Percentiles rank a stretch among this genome's conserved stretches.
Conservation (phyloP, 2,888 invertebrate species). For the Spisula subtruncata region DNA sequence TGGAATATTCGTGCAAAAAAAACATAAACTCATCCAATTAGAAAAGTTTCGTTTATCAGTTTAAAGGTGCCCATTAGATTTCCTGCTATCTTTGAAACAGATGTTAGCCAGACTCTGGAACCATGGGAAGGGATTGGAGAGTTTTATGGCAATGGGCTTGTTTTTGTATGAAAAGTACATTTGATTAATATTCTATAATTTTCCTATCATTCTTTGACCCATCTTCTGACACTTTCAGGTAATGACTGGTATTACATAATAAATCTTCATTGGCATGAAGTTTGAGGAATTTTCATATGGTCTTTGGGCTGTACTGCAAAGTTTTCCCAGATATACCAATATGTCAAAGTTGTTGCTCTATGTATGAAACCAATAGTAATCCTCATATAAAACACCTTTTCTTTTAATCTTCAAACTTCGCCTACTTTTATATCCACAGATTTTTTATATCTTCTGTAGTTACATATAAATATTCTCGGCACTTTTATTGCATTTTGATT, state of each 20-base stretch:
- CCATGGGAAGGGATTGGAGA: conserved; percentile 11
- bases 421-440: too few species aligned
- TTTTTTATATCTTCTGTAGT: too few species aligned
- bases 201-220: background rate
- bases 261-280: background rate
- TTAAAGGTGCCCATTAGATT: background rate
- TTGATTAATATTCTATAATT: background rate
- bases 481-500: too few species aligned
- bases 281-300: background rate
- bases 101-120: conserved; percentile 32
- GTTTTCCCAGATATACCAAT: too few species aligned
- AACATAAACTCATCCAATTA: conserved; percentile 31
- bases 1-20: conserved; percentile 9
- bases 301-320: background rate
- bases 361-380: too few species aligned
- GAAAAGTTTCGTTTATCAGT: conserved; percentile 5
- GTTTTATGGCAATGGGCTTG: background rate
- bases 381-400: too few species aligned
- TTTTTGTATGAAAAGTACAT: background rate
- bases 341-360: too few species aligned
- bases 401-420: too few species aligned
- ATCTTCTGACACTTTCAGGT: background rate
- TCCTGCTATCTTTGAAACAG: conserved; percentile 28
- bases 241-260: background rate
- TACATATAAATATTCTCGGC: too few species aligned